Percentiles rank a stretch among this genome's conserved stretches.
These are phyloP conservation scores for Solenopsis fugax DNA, from an alignment of 1,140 invertebrate genomes.

Conservation along the genomic window DNA sequence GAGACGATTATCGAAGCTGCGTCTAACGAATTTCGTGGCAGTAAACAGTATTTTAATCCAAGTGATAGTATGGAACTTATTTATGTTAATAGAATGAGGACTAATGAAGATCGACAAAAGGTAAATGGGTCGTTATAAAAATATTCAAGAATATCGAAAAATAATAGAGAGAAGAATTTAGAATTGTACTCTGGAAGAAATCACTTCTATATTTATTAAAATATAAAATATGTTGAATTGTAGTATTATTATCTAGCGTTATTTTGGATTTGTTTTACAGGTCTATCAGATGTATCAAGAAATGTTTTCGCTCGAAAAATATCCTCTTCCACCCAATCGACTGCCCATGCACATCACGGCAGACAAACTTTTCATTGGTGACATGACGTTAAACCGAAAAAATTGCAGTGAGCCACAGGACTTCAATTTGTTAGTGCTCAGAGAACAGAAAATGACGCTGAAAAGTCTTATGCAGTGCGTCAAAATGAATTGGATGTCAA, in stretches of 20 bases:
- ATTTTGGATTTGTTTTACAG: constrained; percentile 75
- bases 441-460: constrained; percentile 89
- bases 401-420: constrained; percentile 82
- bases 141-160: not conserved
- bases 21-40: constrained; percentile 58
- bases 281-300: constrained; percentile 88
- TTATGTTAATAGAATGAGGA: constrained; percentile 94
- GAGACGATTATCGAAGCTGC: constrained; percentile 87
- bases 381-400: constrained; percentile 86
- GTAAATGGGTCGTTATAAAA: constrained; percentile 78
- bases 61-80: constrained; percentile 92
- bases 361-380: constrained; percentile 88
- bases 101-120: constrained; percentile 89
- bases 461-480: constrained; percentile 94
- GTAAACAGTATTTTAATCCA: constrained; percentile 83
- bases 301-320: constrained; percentile 87
- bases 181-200: not conserved
- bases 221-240: not conserved
- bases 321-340: constrained; percentile 84
- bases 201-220: constrained; percentile 1
- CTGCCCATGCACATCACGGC: constrained; percentile 87
- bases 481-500: constrained; percentile 96
- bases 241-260: too few relatives aligned
- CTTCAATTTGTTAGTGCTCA: constrained; percentile 88
- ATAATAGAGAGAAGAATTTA: not conserved